Base-by-base conservation (phyloP, 2,113 vertebrate species). In the Myanophis thanlyinensis region DNA sequence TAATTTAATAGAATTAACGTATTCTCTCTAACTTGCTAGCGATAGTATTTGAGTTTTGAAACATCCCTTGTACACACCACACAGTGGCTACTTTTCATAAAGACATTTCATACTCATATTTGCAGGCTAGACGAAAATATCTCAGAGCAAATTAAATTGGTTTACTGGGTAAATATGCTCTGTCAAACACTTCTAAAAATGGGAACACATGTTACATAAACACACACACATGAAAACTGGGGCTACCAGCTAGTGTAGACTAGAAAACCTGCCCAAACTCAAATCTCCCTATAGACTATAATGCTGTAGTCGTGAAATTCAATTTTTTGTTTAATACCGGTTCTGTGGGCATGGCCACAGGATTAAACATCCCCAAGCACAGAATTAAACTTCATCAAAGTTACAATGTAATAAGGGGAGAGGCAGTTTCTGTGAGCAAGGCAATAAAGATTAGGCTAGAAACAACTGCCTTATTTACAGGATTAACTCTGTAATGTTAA, bases 81-180 rank as follows among this genome's bases (percentile, higher is more conserved):
- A 47, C 40, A 93, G 86, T 94, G 89, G 62, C 94, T 91, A 91
- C 89, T 95, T 93, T 95, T 96, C 94, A 92, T 94, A 94, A 94
- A 54, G 89, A 62, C 49, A 13, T 95, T 95, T 93, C 93, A 94
- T 88, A 44, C 40, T 1, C 88, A 85, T 96, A 88, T 95, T 97
- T 97, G 95, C 73, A 93, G 94, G 88, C 94, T 95, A 91, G 92
- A 93, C 95, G 93, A 94, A 95, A 96, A 94, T 94, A 92, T 90
- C 95, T 95, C 95, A 92, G 67, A 94, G 92, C 94, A 96, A 95
- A 73, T 95, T 94, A 94, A 88, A 67, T 62, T 84, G 91, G 94
- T 94, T 90, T 51, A 35, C 92, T 93, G 89, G 94, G 59, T 94
- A 96, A 96, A 96, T 92, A 95, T 44, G 62, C 92, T 25, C 52